Conservation (phyloP, 1,140 invertebrate genomes). For the Pristionchus pacificus region DNA sequence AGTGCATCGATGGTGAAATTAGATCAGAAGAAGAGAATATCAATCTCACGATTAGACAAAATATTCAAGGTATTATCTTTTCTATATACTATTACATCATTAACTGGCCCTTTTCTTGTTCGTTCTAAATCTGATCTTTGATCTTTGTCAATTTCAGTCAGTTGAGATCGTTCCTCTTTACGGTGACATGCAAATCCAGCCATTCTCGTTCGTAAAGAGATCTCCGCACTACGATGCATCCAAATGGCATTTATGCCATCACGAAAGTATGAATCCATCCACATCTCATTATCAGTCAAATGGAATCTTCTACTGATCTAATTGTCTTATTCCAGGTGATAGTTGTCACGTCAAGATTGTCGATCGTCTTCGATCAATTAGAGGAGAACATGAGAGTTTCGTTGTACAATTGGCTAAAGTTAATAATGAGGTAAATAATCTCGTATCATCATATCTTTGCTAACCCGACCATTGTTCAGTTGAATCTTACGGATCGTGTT, state of each 20-base stretch:
- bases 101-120: too few species aligned
- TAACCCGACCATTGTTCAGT: too few species aligned
- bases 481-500: too few species aligned
- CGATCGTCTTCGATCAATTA: conserved; percentile 85
- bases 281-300: too few species aligned
- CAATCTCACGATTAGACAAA: conserved; percentile 85
- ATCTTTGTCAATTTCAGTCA: conserved; percentile 60
- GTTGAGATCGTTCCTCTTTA: conserved; percentile 95
- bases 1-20: conserved; percentile 90
- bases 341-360: conserved; percentile 90
- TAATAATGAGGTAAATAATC: conserved; percentile 75
- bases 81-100: conserved; percentile 5
- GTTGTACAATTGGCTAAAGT: conserved; percentile 92
- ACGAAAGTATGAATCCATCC: conserved; percentile 69
- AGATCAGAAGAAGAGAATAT: conserved; percentile 94
- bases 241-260: conserved; percentile 84
- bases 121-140: too few species aligned
- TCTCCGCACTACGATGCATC: conserved; percentile 82
- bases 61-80: conserved; percentile 80
- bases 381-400: conserved; percentile 94
- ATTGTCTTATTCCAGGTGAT: conserved; percentile 37
- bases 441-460: too few species aligned
- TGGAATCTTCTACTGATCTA: background rate
- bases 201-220: conserved; percentile 94
- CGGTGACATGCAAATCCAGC: conserved; percentile 98